A percentile compares a stretch with the other conserved stretches of the same genome.
Evolutionary conservation across 2,797 vertebrate species (phyloP).

Genomic region (Chiroxiphia lanceolata): DNA sequence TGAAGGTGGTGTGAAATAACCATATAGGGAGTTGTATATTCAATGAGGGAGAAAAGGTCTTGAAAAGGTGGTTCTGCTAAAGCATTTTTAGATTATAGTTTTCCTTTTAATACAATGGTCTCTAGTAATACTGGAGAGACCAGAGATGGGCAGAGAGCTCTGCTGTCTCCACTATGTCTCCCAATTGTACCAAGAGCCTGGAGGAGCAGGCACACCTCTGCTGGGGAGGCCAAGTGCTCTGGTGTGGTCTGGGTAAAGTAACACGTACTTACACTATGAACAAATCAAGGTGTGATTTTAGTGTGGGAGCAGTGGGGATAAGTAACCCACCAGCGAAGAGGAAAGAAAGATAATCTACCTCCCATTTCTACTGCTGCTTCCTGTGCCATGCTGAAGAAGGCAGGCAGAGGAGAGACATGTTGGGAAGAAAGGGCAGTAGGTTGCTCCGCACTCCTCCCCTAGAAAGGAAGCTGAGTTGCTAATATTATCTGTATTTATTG

Average conservation of each 20-base stretch:
- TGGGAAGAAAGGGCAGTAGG: neutral
- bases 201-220: neutral
- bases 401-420: neutral
- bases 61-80: neutral
- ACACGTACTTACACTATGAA: rapidly evolving
- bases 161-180: neutral
- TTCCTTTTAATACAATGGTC: neutral
- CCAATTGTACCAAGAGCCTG: neutral
- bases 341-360: neutral
- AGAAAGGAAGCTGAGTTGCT: slow-evolving; percentile 26
- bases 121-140: neutral
- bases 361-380: neutral
- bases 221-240: neutral
- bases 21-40: neutral
- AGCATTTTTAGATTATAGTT: neutral
- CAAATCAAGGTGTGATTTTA: neutral
- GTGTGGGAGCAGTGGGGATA: neutral
- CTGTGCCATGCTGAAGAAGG: neutral
- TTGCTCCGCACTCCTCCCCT: neutral
- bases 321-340: neutral
- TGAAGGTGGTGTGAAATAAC: neutral
- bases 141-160: neutral
- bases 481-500: slow-evolving; percentile 56
- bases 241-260: neutral
- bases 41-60: neutral